These are phyloP conservation scores for Phania funesta DNA, from an alignment of 2,888 invertebrate genomes.

Conservation along the genomic window DNA sequence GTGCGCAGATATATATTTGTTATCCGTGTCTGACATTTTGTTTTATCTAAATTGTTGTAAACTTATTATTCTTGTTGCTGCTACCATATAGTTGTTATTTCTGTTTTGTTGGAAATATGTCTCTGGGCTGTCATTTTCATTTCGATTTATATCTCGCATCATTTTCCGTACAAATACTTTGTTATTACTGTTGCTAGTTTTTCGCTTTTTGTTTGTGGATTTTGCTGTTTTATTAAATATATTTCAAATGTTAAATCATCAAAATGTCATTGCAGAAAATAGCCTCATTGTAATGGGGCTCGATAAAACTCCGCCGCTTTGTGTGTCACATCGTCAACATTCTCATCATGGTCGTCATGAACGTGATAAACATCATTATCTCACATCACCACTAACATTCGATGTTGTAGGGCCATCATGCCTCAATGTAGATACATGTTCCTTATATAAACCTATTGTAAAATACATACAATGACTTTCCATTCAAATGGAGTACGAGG, in stretches of 20 bases:
- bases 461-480: constrained; percentile 28
- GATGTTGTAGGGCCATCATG: constrained; percentile 57
- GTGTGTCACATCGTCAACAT: constrained; percentile 47
- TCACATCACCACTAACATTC: constrained; percentile 36
- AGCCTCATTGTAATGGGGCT: constrained; percentile 74
- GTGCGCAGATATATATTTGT: constrained; percentile 40
- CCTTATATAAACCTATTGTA: constrained; percentile 38
- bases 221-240: constrained; percentile 24
- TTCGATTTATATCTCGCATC: constrained; percentile 78
- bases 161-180: constrained; percentile 56
- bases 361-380: constrained; percentile 27
- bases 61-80: constrained; percentile 36
- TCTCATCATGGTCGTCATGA: constrained; percentile 32
- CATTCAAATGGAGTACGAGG: neutral
- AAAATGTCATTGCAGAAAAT: constrained; percentile 73
- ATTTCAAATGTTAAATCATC: constrained; percentile 62
- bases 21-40: constrained; percentile 65
- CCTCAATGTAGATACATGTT: constrained; percentile 46
- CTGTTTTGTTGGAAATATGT: constrained; percentile 74
- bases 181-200: constrained; percentile 30
- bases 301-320: constrained; percentile 30
- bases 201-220: constrained; percentile 12
- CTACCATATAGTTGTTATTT: constrained; percentile 61
- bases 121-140: constrained; percentile 80
- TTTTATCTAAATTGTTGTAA: constrained; percentile 59